These are phyloP conservation scores for Meghimatium bilineatum DNA, from an alignment of 2,888 invertebrate species.

Conservation along the genomic window DNA sequence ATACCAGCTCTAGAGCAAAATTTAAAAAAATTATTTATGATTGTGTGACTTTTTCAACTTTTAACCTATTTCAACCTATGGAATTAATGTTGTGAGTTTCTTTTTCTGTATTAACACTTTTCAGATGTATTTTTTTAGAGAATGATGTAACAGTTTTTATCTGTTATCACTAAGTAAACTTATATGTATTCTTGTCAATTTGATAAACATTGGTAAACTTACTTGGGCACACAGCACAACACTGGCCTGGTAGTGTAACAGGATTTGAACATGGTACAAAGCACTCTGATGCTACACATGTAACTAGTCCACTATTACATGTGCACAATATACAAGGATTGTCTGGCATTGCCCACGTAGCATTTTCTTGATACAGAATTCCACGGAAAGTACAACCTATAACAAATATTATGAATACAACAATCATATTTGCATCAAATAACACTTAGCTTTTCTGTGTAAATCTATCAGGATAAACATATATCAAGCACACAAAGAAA, in stretches of 20 bases:
- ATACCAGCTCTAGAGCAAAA: too few relatives aligned
- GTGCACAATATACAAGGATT: slow-evolving; percentile 66
- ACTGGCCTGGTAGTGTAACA: slow-evolving; percentile 63
- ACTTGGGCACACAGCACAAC: slow-evolving; percentile 67
- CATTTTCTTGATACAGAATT: slow-evolving; percentile 57
- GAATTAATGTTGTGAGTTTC: too few relatives aligned
- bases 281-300: slow-evolving; percentile 64
- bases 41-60: too few relatives aligned
- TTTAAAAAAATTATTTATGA: too few relatives aligned
- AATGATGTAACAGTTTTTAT: too few relatives aligned
- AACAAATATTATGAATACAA: background rate
- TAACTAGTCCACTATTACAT: slow-evolving; percentile 63
- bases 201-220: slow-evolving; percentile 39
- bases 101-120: too few relatives aligned
- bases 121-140: too few relatives aligned
- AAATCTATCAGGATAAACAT: too few relatives aligned
- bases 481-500: too few relatives aligned
- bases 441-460: too few relatives aligned
- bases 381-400: slow-evolving; percentile 64
- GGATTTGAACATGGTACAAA: slow-evolving; percentile 62
- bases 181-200: background rate
- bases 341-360: slow-evolving; percentile 59
- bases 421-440: background rate
- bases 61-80: too few relatives aligned
- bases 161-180: too few relatives aligned